Evolutionary conservation across 2,113 vertebrate species (phyloP), one percentile per base, ranked within the genome.

Genomic region (Halcyon senegalensis): DNA sequence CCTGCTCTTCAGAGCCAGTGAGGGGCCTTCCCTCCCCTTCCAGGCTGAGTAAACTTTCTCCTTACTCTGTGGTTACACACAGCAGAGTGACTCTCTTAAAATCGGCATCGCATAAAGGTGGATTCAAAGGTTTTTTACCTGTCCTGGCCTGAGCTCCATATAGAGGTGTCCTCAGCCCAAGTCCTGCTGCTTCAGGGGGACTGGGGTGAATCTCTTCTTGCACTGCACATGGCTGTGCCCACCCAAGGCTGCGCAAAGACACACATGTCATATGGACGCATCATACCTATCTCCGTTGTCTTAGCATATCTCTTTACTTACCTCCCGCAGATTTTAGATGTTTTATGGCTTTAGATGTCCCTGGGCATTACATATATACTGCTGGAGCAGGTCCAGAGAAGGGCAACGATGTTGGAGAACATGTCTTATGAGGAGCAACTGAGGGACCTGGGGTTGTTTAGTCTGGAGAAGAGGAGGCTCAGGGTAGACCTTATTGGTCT

Each of bases 61-160:
- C 86, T 77, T 64, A 7, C 28, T 23, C 70, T 48, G 33, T 84
- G 83, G 66, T 43, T 59, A 55, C 48, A 67, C 69, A 23, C 76
- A 91, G 79, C 58, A n/a, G 78, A 77, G 82, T 13, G 76, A 84
- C 35, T 77, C 79, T 64, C 94, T 93, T 86, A 77, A 81, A 87
- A 91, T n/a, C 3, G 1, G 23, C 53, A 0, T 37, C 3, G 1
- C 63, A 88, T 10, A 80, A 88, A 89, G 35, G 73, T 48, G 68
- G 77, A 89, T 89, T 95, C 51, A 87, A 78, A 78, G 46, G 44
- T 23, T n/a, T 84, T 66, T 87, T 59, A 78, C 63, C 79, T 63
- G 69, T 30, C 23, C 59, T 33, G 64, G 48, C 48, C 76, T 2
- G 5, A 67, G 73, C 10, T 92, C 67, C 39, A 8, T 17, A 56